These are phyloP conservation scores for Odontomachus brunneus DNA, from an alignment of 1,140 invertebrate genomes.

Conservation along the genomic window DNA sequence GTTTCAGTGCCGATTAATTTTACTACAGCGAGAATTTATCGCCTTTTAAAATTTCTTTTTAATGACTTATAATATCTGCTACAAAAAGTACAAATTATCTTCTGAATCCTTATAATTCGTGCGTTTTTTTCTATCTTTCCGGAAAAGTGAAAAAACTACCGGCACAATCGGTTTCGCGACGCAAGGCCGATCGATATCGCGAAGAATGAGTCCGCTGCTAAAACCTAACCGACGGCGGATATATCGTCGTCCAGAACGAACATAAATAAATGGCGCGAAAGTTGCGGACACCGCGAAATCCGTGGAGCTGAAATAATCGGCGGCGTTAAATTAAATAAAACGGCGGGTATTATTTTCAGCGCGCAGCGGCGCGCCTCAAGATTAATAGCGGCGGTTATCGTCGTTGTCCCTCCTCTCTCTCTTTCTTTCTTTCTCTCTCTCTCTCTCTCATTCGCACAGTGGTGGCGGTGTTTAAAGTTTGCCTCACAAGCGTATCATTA, in stretches of 20 bases:
- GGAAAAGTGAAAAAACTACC: no score
- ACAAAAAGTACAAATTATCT: no score
- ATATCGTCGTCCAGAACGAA: background rate
- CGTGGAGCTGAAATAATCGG: slow-evolving; percentile 34
- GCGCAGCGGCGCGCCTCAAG: slow-evolving; percentile 21
- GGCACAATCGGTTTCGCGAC: background rate
- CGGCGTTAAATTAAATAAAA: slow-evolving; percentile 50
- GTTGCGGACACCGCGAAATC: background rate
- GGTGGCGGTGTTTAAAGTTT: slow-evolving; percentile 44
- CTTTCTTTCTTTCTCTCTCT: no score
- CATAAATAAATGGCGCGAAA: slow-evolving; percentile 19
- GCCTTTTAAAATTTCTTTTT: no score
- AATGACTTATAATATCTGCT: no score
- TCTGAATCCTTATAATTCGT: no score
- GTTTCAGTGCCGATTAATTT: no score
- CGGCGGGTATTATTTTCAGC: slow-evolving; percentile 44
- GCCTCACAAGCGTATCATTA: slow-evolving; percentile 49
- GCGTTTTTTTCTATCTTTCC: no score
- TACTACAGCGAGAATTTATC: no score
- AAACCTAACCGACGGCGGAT: background rate
- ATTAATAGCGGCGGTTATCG: slow-evolving; percentile 47
- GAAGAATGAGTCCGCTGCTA: background rate
- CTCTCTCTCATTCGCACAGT: background rate
- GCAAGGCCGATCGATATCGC: background rate
- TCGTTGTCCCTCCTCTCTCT: background rate